Evolutionary conservation across 2,888 invertebrate species (phyloP).

Genomic region (Halictus ligatus): DNA sequence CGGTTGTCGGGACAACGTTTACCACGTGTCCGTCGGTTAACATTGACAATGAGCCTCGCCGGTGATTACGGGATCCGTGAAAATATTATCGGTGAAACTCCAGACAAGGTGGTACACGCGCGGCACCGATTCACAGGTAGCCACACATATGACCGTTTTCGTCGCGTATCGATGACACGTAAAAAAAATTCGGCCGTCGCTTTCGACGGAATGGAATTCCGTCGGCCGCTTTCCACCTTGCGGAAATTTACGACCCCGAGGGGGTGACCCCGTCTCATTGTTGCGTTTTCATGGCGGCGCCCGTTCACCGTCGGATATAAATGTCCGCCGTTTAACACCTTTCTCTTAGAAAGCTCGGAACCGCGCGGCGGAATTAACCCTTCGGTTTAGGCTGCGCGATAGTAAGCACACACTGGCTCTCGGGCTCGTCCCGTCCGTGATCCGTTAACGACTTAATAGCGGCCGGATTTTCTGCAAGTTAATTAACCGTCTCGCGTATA

Average conservation of each 20-base stretch:
- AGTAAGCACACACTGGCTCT: not conserved
- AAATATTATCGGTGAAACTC: constrained; percentile 18
- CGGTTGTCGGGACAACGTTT: not conserved
- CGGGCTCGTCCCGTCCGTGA: not conserved
- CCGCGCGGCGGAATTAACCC: not conserved
- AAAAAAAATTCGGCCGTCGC: not conserved
- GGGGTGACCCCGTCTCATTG: not conserved
- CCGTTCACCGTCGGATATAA: constrained; percentile 7
- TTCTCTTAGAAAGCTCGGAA: constrained; percentile 49
- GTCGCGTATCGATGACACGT: constrained; percentile 13
- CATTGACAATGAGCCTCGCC: not conserved
- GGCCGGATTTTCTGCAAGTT: not conserved
- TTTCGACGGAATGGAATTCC: constrained; percentile 11
- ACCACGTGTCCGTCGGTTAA: not conserved
- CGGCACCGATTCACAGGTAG: not conserved
- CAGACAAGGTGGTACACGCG: too few species aligned
- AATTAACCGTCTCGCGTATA: not conserved
- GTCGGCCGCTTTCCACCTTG: constrained; percentile 27
- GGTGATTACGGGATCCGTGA: not conserved
- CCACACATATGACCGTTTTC: not conserved
- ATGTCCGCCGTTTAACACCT: constrained; percentile 36
- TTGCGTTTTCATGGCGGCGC: constrained; percentile 13
- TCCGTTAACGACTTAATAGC: constrained; percentile 2
- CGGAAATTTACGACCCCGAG: constrained; percentile 25
- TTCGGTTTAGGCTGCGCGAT: not conserved